Base-by-base conservation (phyloP, 2,888 invertebrate genomes). In the Crepidodera aurea region DNA sequence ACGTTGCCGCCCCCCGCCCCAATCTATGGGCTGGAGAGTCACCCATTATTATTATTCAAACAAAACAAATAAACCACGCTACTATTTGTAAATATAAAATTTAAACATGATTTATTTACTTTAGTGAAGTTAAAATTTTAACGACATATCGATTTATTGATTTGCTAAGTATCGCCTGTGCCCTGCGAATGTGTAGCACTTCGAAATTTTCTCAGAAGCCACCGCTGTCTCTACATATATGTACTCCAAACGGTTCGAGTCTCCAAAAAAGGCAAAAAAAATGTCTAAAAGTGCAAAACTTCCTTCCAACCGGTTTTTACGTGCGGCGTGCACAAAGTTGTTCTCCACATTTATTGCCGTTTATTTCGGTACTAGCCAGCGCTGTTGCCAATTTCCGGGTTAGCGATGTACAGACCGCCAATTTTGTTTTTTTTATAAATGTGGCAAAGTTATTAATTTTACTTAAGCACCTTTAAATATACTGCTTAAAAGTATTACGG, bases 321-420 rank as follows among this genome's bases (percentile, higher is more conserved):
- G 16, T 16, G 54, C 54, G 54, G 32, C 56, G 32, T 8, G 46
- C 55, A 29, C 55, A 55, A 55, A 55, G 55, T 55, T 46, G 46
- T 56, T 56, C 56, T 56, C 51, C 32, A n/a, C 56, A 46, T 56
- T 56, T 56, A 56, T 56, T 25, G 56, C 56, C 56, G 56, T 56
- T 56, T 56, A 56, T 56, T 56, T 56, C 56, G 56, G 55, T 56
- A 46, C 46, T 32, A 46, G 56, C 19, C 34, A 37, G 46, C 56
- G 46, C 34, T 34, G 56, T 56, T 56, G 56, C 56, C 56, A 56
- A 46, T 56, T 56, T 56, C 56, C 46, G 55, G 55, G 44, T 55
- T 46, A 18, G 19, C 40, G 25, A 18, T 22, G 53, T 39, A 10
- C 1, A 1, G 13, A 8, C 42, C 8, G 12, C 16, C 7, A 12